These are phyloP conservation scores for Anhinga rufa DNA, from an alignment of 2,113 vertebrate species.

Conservation along the genomic window DNA sequence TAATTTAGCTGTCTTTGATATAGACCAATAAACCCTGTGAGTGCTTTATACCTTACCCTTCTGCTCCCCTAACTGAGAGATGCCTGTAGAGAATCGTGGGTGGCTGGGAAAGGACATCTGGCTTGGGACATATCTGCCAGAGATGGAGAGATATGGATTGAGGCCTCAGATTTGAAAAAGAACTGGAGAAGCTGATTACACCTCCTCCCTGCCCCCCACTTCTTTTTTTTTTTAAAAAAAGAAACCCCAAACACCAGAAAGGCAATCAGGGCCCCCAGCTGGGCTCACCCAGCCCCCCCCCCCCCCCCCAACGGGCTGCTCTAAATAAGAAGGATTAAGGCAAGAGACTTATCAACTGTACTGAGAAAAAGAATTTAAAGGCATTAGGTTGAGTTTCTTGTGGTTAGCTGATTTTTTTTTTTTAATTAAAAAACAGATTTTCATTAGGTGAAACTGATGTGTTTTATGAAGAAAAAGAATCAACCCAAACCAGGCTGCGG, in stretches of 20 bases:
- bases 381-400: neutral
- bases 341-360: neutral
- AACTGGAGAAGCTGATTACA: neutral
- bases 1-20: neutral
- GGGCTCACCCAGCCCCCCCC: neutral
- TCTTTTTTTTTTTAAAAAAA: neutral
- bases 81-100: neutral
- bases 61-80: neutral
- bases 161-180: neutral
- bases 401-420: neutral
- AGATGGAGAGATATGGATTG: neutral
- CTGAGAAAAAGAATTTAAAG: neutral
- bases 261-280: neutral
- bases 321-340: neutral
- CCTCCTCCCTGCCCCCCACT: neutral
- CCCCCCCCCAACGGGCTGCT: neutral
- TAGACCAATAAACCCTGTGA: neutral
- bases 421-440: neutral
- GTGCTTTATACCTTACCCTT: neutral
- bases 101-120: neutral
- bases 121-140: neutral
- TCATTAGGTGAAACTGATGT: neutral
- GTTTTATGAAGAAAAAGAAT: neutral
- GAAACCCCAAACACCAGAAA: neutral
- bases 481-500: neutral